Conservation (phyloP, 2,888 invertebrate genomes). For the Brenthis daphne region DNA sequence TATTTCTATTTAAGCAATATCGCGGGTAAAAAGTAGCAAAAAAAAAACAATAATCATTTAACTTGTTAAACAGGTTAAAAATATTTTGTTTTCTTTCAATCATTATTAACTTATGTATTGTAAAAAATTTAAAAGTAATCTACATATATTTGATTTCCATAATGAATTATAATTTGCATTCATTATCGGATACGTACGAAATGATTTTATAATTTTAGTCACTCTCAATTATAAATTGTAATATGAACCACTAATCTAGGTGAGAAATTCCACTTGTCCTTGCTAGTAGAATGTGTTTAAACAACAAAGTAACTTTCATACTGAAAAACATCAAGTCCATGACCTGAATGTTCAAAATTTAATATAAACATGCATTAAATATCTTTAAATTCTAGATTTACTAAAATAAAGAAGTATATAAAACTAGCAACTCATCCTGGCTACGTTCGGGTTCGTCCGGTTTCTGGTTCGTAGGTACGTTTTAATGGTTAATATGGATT, state of each 20-base stretch:
- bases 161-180: not conserved
- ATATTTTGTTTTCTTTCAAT: no score
- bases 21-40: no score
- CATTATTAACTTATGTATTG: no score
- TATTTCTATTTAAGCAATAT: no score
- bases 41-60: no score
- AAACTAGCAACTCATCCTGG: no score
- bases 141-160: no score
- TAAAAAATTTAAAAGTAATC: no score
- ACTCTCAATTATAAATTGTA: constrained; percentile 21
- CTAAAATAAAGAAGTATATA: not conserved
- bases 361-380: constrained; percentile 38
- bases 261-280: constrained; percentile 29
- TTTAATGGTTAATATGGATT: no score
- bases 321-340: constrained; percentile 39
- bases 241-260: constrained; percentile 15
- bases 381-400: not conserved
- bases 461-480: no score
- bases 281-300: constrained; percentile 26
- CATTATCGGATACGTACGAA: constrained; percentile 3
- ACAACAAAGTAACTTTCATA: constrained; percentile 28
- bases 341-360: constrained; percentile 43
- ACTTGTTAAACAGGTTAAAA: no score
- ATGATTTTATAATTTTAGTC: constrained; percentile 15
- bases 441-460: no score